phyloP scores from a whole-genome alignment of 2,888 invertebrate species.

The Phengaris alcon region DNA sequence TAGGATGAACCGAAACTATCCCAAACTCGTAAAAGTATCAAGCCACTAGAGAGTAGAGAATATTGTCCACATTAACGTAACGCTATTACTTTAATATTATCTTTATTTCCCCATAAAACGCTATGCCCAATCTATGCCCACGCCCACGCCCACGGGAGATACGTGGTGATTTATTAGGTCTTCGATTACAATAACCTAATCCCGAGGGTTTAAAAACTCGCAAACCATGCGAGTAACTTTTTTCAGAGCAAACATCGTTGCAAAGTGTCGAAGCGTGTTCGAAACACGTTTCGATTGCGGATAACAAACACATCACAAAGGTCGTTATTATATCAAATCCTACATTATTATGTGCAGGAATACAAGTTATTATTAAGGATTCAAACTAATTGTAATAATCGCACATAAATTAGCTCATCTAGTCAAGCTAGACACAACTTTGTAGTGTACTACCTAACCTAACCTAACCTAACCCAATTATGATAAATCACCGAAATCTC shows the following conservation, averaged over 20 bases:
- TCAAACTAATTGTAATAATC: too few species aligned
- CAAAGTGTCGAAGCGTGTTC: background rate
- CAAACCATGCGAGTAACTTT: background rate
- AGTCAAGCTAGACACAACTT: too few species aligned
- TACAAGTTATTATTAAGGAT: too few species aligned
- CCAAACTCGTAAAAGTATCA: background rate
- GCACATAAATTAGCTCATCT: too few species aligned
- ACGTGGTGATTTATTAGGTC: conserved; percentile 37
- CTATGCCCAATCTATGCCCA: conserved; percentile 40
- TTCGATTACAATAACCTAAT: conserved; percentile 17
- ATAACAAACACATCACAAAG: too few species aligned
- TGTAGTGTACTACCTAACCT: too few species aligned
- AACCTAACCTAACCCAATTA: too few species aligned
- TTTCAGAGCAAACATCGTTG: background rate
- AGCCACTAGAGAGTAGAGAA: background rate
- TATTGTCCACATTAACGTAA: conserved; percentile 16
- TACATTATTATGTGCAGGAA: too few species aligned
- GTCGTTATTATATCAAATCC: too few species aligned
- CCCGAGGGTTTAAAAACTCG: background rate
- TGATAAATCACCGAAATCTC: too few species aligned
- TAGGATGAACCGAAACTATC: background rate
- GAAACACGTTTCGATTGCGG: too few species aligned
- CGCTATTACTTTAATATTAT: conserved; percentile 36
- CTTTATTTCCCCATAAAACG: conserved; percentile 43
- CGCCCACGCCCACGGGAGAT: conserved; percentile 43